Evolutionary conservation across 1,140 invertebrate species (phyloP), one percentile per base, ranked within the genome.

Genomic region (Diuraphis noxia): DNA sequence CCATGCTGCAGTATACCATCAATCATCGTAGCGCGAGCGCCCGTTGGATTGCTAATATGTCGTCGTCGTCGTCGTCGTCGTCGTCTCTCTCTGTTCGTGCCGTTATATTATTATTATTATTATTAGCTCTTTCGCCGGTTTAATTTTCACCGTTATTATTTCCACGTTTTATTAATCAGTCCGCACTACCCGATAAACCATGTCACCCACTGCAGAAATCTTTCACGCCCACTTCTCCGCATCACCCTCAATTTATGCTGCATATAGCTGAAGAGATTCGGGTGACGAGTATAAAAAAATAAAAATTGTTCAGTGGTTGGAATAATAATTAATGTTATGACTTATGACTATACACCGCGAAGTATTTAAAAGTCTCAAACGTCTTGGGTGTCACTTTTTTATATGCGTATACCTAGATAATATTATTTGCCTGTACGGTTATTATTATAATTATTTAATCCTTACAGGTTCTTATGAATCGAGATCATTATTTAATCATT

Each of bases 141-240:
- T 87, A 52, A 52, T 87, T 52, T 52, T 38, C 85, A 43, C 85
- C 49, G 86, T 88, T 88, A 63, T 88, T 88, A 88, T 63, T 56
- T 88, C 34, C 49, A 40, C 86, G 52, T 88, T 88, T 88, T 88
- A 88, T 88, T 63, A 88, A 88, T 88, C 86, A 63, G 86, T 17
- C n/a, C n/a, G n/a, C 36, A 23, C 41, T 49, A 46, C 82, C 38
- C 82, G 38, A 38, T 63, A 63, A 63, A 63, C 56, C 82, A 0
- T 13, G 82, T 84, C 13, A 41, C 23, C 82, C 13, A 41, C 23
- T 41, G 4, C 38, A 9, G 77, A 38, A 81, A 81, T 38, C 77
- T 81, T 36, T 81, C 36, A 7, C 56, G 30, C 10, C 30, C 10
- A 21, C 6, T 36, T 34, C 25, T 23, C 72, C 19, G 17, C 36